Evolutionary conservation across 1,140 invertebrate species (phyloP).

Genomic region (Papilio polyxenes): DNA sequence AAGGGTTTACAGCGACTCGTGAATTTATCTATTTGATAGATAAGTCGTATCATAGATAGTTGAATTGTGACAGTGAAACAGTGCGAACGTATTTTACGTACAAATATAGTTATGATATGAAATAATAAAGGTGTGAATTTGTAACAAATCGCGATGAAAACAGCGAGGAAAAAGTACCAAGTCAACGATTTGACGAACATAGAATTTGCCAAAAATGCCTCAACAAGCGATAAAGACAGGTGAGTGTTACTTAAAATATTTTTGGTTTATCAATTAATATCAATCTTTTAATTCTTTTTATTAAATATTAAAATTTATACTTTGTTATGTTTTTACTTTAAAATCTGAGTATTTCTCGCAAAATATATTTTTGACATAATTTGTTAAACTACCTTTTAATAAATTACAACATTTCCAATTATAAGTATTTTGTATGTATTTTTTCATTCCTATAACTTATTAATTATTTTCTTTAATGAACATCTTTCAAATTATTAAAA

Average conservation of each 20-base stretch:
- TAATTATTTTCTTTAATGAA: too few species aligned
- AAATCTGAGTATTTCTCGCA: too few species aligned
- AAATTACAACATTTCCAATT: too few species aligned
- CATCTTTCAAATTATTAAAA: neutral
- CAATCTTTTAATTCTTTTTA: neutral
- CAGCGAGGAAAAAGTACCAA: conserved; percentile 48
- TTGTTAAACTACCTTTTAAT: too few species aligned
- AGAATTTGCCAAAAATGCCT: conserved; percentile 51
- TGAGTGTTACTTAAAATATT: conserved; percentile 36
- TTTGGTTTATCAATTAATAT: neutral
- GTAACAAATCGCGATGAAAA: conserved; percentile 39
- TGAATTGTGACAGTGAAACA: conserved; percentile 37
- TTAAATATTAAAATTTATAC: neutral
- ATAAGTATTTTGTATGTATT: too few species aligned
- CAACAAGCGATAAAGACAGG: conserved; percentile 46
- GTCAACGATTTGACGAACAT: conserved; percentile 49
- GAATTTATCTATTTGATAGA: conserved; percentile 43
- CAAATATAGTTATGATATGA: neutral
- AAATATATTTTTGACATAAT: too few species aligned
- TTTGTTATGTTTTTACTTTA: neutral
- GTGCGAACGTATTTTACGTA: conserved; percentile 34
- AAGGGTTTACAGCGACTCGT: neutral
- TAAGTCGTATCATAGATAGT: conserved; percentile 46
- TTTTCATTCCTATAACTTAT: too few species aligned
- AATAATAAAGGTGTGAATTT: conserved; percentile 36